Evolutionary conservation across 2,797 vertebrate species (phyloP), one percentile per base, ranked within the genome.

Genomic region (Varecia variegata): DNA sequence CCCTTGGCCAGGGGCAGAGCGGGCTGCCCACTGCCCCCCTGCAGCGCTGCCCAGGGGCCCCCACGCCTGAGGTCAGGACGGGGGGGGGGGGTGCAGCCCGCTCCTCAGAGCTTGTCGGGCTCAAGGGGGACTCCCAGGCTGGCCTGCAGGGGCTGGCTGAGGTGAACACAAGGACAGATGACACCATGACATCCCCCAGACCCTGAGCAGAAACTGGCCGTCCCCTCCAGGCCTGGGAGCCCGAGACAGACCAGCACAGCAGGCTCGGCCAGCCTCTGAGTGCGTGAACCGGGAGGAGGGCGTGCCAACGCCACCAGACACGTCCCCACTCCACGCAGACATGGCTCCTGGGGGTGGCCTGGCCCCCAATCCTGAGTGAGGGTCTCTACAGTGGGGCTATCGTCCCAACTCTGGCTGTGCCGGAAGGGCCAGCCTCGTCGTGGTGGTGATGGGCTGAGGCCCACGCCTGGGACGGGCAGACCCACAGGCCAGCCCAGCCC

Each of bases 391-490:
- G 1, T 10, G 15, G 18, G 15, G 6, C 35, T 38, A 4, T 8
- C 23, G 13, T 15, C 76, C 7, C 4, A 7, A n/a, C 38, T 47
- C 47, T 35, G 1, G 1, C 30, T 50, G 21, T 6, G 11, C 2
- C 0, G 32, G 70, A 35, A 74, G 45, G 27, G 25, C n/a, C 1
- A 2, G 60, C 43, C 23, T 9, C 0, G 1, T 9, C 20, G 9
- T 40, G 17, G 9, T 40, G 13, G 0, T 1, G 3, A 0, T 0
- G 0, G 54, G 56, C 21, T 9, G 32, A 52, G 35, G 1, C 15
- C 35, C n/a, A 0, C 0, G 21, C 40, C 30, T 0, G 3, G 45
- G n/a, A 27, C 0, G 15, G 38, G 81, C 65, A 67, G 13, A 43
- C 3, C 67, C 35, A 52, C 62, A 40, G 14, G 27, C 38, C 58